Base-by-base conservation (phyloP, 2,888 invertebrate genomes). In the Melanostoma scalare region DNA sequence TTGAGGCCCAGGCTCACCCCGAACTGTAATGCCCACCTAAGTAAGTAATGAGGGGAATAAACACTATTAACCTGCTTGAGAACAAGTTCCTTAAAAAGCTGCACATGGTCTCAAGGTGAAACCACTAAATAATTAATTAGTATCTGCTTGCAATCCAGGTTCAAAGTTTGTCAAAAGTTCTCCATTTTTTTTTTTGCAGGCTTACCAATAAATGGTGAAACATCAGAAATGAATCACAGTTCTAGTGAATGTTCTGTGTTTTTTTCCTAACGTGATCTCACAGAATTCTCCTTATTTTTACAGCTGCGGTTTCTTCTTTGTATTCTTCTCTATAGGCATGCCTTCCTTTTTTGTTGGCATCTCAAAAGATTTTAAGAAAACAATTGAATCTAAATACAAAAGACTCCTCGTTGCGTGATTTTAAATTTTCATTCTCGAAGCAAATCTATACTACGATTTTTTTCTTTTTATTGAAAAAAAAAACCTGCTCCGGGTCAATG, bases 141-240 rank as follows among this genome's bases (percentile, higher is more conserved):
- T 61, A 20, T 46, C 46, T 61, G 61, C 46, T 61, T 61, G 61
- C 61, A 61, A 61, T 61, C 35, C 61, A 44, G 20, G 61, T 61
- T 61, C 46, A 30, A 36, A 35, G 44, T 61, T 0, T 1, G 46
- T 8, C 10, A 44, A n/a, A 60, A 60, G 46, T 61, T 61, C 46
- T 60, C 2, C 4, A 42, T 56, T 56, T 38, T 40, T 40, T 35
- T 30, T 20, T 2, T 4, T 30, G 8, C 6, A 40, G n/a, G 30
- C 6, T 3, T 8, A n/a, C n/a, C n/a, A n/a, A n/a, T n/a, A n/a
- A n/a, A n/a, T n/a, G n/a, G n/a, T 6, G 20, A 10, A 53, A 36
- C 8, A 6, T n/a, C n/a, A 58, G 42, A 60, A 35, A 3, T 60
- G 60, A 60, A 10, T 60, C 61, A 61, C 46, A 20, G 3, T 61